These are phyloP conservation scores for Dendrophyllia cribrosa DNA, from an alignment of 64 coral and sea anemone genomes.

Conservation along the genomic window DNA sequence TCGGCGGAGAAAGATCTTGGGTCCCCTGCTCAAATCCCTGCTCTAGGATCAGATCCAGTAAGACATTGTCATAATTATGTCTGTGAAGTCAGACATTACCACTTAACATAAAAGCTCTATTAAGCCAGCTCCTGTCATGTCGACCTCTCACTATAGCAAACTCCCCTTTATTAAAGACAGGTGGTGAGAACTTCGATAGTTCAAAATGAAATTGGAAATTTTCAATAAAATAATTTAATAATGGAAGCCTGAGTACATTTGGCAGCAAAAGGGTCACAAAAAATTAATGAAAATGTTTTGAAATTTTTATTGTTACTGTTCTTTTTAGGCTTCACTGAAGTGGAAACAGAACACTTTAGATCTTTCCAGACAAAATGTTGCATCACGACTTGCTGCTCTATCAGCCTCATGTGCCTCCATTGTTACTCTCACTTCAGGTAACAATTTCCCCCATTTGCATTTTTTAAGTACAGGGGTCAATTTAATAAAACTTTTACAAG, in stretches of 20 bases:
- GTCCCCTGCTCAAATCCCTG: slow-evolving; percentile 74
- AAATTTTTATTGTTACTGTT: background rate
- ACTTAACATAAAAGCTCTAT: no score
- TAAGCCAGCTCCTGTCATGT: no score
- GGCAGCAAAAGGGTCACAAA: no score
- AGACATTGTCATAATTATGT: background rate
- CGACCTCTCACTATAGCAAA: no score
- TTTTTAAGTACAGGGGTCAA: background rate
- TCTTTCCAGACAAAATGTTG: slow-evolving; percentile 95
- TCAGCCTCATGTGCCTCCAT: slow-evolving; percentile 99
- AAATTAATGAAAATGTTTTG: no score
- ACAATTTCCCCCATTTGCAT: background rate
- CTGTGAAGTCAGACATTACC: no score
- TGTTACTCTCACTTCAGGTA: slow-evolving; percentile 97
- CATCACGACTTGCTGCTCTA: slow-evolving; percentile 92
- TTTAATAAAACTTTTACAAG: no score
- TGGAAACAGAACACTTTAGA: slow-evolving; percentile 99
- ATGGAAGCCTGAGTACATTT: no score
- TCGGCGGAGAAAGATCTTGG: slow-evolving; percentile 85
- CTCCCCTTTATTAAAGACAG: no score
- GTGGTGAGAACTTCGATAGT: no score
- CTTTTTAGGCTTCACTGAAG: slow-evolving; percentile 83
- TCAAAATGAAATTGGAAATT: no score
- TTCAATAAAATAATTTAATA: no score
- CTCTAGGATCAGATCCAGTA: slow-evolving; percentile 92